phyloP scores from a whole-genome alignment of 2,113 vertebrate genomes.

The Fukomys damarensis region DNA sequence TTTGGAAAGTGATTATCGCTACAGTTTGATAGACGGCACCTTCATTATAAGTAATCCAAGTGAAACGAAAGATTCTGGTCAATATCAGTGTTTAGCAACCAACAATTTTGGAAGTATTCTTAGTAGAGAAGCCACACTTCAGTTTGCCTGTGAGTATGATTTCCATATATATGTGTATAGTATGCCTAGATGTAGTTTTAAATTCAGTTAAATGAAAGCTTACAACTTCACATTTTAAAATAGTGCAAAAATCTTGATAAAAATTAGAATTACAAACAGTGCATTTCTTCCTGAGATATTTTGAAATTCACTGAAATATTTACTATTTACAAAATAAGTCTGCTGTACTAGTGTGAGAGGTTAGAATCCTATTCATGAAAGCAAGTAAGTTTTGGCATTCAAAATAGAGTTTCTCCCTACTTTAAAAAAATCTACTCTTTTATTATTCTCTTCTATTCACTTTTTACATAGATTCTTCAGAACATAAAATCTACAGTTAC shows the following conservation, averaged over 20 bases:
- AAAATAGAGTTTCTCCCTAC: neutral
- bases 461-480: neutral
- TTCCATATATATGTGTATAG: neutral
- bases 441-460: neutral
- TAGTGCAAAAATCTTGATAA: neutral
- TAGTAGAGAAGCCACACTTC: conserved; percentile 93
- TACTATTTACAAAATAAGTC: neutral
- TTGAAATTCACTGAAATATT: neutral
- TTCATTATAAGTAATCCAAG: conserved; percentile 93
- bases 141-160: conserved; percentile 96
- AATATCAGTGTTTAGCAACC: conserved; percentile 93
- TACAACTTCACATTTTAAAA: neutral
- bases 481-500: neutral
- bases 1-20: conserved; percentile 90
- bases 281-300: neutral
- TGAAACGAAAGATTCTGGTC: conserved; percentile 91
- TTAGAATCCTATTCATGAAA: neutral
- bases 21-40: conserved; percentile 93
- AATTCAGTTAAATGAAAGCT: neutral
- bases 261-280: neutral
- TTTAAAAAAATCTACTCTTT: neutral
- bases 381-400: neutral
- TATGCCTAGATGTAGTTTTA: neutral
- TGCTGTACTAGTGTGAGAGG: neutral
- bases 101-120: conserved; percentile 92